Conservation (phyloP, 1,140 invertebrate species). For the Pentalonia nigronervosa region DNA sequence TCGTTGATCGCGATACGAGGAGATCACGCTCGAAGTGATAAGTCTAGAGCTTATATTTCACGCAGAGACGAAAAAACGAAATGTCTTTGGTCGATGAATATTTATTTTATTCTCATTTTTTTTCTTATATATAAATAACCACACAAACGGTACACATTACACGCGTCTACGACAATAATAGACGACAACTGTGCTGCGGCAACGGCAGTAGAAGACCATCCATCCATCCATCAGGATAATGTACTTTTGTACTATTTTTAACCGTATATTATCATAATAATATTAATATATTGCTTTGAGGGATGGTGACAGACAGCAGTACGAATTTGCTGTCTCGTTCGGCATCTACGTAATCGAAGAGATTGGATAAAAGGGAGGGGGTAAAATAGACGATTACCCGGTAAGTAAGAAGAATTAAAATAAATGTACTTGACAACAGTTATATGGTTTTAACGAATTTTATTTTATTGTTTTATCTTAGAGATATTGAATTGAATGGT, state of each 20-base stretch:
- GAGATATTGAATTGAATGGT: too few species aligned
- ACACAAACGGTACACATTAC: not conserved
- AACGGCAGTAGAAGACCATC: not conserved
- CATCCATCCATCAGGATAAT: not conserved
- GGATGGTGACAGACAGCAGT: too few species aligned
- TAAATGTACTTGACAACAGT: too few species aligned
- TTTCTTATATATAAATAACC: not conserved
- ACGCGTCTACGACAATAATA: not conserved
- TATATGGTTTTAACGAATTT: too few species aligned
- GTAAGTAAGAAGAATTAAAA: too few species aligned
- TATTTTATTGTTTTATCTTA: too few species aligned
- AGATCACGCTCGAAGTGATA: not conserved
- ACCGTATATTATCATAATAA: not conserved
- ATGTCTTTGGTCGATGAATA: not conserved
- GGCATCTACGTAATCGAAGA: too few species aligned
- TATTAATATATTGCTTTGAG: not conserved
- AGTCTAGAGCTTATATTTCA: not conserved
- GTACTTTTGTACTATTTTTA: not conserved
- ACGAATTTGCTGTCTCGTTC: too few species aligned
- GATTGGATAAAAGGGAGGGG: too few species aligned
- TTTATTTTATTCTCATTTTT: not conserved
- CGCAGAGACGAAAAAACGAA: not conserved
- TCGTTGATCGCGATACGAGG: not conserved
- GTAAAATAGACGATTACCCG: too few species aligned
- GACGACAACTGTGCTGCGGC: not conserved